Evolutionary conservation across 2,113 vertebrate species (phyloP), one percentile per base, ranked within the genome.

Genomic region (Todiramphus chloris): DNA sequence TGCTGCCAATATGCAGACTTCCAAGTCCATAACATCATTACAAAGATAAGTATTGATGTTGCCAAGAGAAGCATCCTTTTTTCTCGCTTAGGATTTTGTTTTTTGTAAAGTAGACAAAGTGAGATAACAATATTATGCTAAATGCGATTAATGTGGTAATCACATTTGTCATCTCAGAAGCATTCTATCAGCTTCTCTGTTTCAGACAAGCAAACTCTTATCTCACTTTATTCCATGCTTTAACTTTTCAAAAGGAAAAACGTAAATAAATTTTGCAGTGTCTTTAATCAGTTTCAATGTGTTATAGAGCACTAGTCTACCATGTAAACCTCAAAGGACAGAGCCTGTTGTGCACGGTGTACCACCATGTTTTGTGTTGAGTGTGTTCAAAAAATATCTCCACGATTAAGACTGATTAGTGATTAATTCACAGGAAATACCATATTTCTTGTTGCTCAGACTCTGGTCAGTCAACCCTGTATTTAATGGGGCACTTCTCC

Each of bases 91-190:
- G 33, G 46, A 43, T 43, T 43, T 43, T 39, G 37, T 92, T 92
- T 90, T 90, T 78, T 78, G 72, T 64, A 48, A 88, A 53, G 64
- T 55, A 95, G 82, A 77, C 33, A 58, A 89, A 95, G 76, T 79
- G 92, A 92, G 66, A 79, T 94, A 89, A 95, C 81, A 95, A 48
- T 51, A 80, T 96, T 93, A 92, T 48, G 35, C 43, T 86, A 88
- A 92, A 90, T 78, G 33, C 80, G 56, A 93, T 94, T 96, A 96
- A 96, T 94, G 93, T 23, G 28, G 56, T 91, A 96, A 96, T 81
- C 53, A 39, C 33, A 84, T 87, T 93, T 95, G 63, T 64, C 37
- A 93, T 91, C 59, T 80, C 79, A 87, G 76, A 89, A 87, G 31
- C 18, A 5, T 96, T 96, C 69, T 75, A 31, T 64, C 73, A 76